phyloP scores from a whole-genome alignment of 1,140 invertebrate genomes.

The Diploscapter pachys region DNA sequence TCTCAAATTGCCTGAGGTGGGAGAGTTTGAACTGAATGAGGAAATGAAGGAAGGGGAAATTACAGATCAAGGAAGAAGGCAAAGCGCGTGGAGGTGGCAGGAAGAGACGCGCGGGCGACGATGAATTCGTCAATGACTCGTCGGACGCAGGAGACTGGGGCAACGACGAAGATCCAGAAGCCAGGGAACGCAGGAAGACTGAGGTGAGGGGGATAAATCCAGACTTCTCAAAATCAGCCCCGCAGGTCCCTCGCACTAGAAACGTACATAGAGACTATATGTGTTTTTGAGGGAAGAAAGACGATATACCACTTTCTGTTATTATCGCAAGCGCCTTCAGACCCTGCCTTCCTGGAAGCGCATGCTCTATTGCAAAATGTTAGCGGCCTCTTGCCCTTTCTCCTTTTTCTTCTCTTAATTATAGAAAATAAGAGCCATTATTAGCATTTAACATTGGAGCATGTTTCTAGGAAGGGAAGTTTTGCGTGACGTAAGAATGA shows the following conservation, averaged over 20 bases:
- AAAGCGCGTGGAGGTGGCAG: slow-evolving; percentile 42
- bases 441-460: not conserved
- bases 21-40: not conserved
- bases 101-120: slow-evolving; percentile 62
- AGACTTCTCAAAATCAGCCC: too few relatives aligned
- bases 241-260: too few relatives aligned
- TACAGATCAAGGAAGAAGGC: slow-evolving; percentile 33
- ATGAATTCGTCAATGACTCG: slow-evolving; percentile 60
- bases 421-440: not conserved
- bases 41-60: not conserved
- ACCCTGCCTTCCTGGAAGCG: too few relatives aligned
- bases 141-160: slow-evolving; percentile 60
- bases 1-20: slow-evolving; percentile 74
- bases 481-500: too few relatives aligned
- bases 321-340: too few relatives aligned
- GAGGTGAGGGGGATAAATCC: not conserved
- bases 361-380: too few relatives aligned
- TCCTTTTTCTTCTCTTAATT: too few relatives aligned
- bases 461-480: too few relatives aligned
- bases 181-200: slow-evolving; percentile 10
- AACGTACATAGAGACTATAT: too few relatives aligned
- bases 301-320: too few relatives aligned
- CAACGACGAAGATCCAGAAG: slow-evolving; percentile 57
- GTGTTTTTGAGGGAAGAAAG: too few relatives aligned
- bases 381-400: too few relatives aligned